Conservation (phyloP, 2,888 invertebrate species). For the Cephalotes varians region DNA sequence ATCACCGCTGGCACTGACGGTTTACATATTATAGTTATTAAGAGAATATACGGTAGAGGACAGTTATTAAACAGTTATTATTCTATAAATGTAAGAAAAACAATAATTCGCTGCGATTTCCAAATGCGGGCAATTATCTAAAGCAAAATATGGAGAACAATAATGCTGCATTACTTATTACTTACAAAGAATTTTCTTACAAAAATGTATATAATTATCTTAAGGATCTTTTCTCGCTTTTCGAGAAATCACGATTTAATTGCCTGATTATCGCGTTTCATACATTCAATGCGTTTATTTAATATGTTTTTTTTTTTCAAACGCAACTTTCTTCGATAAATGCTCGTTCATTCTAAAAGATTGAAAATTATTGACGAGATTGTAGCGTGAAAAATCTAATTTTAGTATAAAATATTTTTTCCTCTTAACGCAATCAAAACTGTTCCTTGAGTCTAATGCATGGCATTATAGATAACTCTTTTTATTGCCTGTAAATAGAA, state of each 20-base stretch:
- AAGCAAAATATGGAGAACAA: neutral
- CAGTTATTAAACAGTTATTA: slow-evolving; percentile 13
- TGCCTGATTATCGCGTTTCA: neutral
- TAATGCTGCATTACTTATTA: neutral
- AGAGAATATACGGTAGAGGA: slow-evolving; percentile 6
- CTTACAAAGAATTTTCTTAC: neutral
- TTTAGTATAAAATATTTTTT: neutral
- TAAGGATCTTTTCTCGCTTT: neutral
- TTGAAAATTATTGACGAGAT: neutral
- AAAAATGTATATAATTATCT: neutral
- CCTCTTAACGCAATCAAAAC: neutral
- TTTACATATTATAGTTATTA: slow-evolving; percentile 44
- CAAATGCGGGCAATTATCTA: neutral
- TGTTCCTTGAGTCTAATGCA: neutral
- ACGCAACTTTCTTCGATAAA: neutral
- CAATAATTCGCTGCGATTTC: neutral
- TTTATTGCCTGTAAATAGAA: neutral
- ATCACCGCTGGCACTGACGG: neutral
- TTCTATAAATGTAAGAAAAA: neutral
- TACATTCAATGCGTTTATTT: neutral
- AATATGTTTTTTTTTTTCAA: neutral
- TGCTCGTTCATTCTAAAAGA: neutral
- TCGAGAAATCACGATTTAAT: neutral
- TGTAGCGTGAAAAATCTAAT: neutral
- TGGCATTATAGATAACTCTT: neutral